Evolutionary conservation across 2,888 invertebrate genomes (phyloP), one percentile per base, ranked within the genome.

Genomic region (Podotricha telesiphe): DNA sequence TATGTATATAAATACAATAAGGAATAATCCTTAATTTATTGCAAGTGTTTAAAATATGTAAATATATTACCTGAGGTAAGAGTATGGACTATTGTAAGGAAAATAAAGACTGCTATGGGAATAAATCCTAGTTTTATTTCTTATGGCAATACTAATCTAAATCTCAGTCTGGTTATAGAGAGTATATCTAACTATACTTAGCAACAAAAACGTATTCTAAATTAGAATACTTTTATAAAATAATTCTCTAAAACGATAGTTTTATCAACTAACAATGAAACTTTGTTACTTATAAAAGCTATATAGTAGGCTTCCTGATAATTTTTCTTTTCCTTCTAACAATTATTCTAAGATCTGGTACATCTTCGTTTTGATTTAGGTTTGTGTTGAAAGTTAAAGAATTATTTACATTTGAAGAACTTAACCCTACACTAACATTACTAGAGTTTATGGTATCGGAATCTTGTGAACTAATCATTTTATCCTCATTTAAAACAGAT

Each of bases 51-150:
- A 62, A 53, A 53, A 20, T 22, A 42, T 82, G 80, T 83, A 84
- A 82, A 82, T 83, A 85, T 79, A 70, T 56, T 69, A 67, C 63
- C 40, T 66, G 69, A 61, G 73, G 75, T 65, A 81, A 82, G 77
- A 45, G 42, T 48, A 62, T 19, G 34, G 62, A 20, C n/a, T 48
- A 62, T 77, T 74, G 71, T 86, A 86, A 87, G 86, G 80, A 86
- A 86, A 90, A 83, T 87, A 88, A 91, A 91, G 90, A 91, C 90
- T 91, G 91, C 88, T 88, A 87, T 83, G 89, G 91, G 89, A 85
- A 85, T 83, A 77, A 65, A 74, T 68, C 73, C 76, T 79, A 67
- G 67, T 74, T 76, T 77, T 79, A 76, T 77, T 78, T 80, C 79
- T 59, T 67, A 55, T 63, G 13, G 37, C 28, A 11, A 66, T 64